Conservation (phyloP, 2,113 vertebrate genomes). For the Haplochromis burtoni region DNA sequence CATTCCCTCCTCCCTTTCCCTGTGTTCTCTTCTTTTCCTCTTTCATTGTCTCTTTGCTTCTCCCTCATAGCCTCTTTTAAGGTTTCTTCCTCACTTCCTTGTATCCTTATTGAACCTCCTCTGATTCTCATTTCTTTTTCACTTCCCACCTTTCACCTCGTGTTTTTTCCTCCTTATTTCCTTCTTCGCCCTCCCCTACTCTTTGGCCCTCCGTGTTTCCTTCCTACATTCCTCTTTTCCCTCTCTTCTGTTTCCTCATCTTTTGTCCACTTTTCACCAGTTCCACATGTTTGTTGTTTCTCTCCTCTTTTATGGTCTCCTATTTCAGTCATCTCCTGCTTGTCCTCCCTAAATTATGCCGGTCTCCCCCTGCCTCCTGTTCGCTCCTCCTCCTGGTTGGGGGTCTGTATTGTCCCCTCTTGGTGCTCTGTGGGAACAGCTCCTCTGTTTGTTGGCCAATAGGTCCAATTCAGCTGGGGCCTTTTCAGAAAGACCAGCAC, state of each 20-base stretch:
- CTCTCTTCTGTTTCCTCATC: not conserved
- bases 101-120: not conserved
- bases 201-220: not conserved
- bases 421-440: slow-evolving; percentile 85
- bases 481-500: slow-evolving; percentile 90
- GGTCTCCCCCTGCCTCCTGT: slow-evolving; percentile 52
- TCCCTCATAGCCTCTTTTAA: not conserved
- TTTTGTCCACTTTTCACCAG: not conserved
- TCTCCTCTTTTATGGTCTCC: not conserved
- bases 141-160: slow-evolving; percentile 23
- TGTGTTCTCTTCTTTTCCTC: not conserved
- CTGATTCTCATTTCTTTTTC: not conserved
- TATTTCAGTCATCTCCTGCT: not conserved
- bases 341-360: not conserved
- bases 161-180: not conserved
- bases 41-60: not conserved
- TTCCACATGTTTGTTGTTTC: not conserved
- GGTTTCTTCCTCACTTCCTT: not conserved
- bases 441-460: slow-evolving; percentile 99
- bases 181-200: not conserved
- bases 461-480: slow-evolving; percentile 92
- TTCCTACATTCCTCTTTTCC: not conserved
- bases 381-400: slow-evolving; percentile 60
- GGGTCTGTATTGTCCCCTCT: slow-evolving; percentile 35
- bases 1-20: not conserved